Evolutionary conservation across 2,888 invertebrate species (phyloP), one percentile per base, ranked within the genome.

Genomic region (Oxystoma pomonae): DNA sequence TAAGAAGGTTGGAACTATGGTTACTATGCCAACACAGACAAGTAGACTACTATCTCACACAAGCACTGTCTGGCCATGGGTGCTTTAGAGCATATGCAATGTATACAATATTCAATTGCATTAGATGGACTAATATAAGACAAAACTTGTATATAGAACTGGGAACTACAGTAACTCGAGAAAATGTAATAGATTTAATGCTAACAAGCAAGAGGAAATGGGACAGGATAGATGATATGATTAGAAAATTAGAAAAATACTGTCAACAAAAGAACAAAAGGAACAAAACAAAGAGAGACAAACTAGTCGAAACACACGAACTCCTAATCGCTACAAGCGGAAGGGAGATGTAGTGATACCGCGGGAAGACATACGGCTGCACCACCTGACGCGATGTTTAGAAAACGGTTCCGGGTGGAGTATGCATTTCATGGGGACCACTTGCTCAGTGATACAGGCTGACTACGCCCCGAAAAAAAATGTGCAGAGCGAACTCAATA

Each of bases 21-120:
- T 16, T 57, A 21, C 18, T 20, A n/a, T 57, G 58, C 16, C 20
- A 5, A 5, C 58, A 57, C n/a, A 21, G 20, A 1, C 35, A 35
- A 35, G 35, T 35, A 35, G 22, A 57, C 22, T 57, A 57, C 21
- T 57, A 20, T 57, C 16, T 21, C 2, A 57, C 58, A 21, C 58
- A 57, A 16, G 58, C 58, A 16, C 58, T 57, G 16, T 20, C 58
- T 16, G 58, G 58, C 1, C 35, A 21, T 18, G 22, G 58, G 2
- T 57, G 20, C 17, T 57, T 20, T 16, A 16, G 58, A n/a, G 22
- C 22, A n/a, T 57, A 57, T 35, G 35, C 35, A 35, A 35, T 7
- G 35, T 12, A 35, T 35, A 35, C 35, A 35, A 12, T 35, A 7
- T 35, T 35, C 12, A 35, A 35, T 35, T 35, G 35, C 35, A 12